Base-by-base conservation (phyloP, 2,113 vertebrate genomes). In the Oxyura jamaicensis region DNA sequence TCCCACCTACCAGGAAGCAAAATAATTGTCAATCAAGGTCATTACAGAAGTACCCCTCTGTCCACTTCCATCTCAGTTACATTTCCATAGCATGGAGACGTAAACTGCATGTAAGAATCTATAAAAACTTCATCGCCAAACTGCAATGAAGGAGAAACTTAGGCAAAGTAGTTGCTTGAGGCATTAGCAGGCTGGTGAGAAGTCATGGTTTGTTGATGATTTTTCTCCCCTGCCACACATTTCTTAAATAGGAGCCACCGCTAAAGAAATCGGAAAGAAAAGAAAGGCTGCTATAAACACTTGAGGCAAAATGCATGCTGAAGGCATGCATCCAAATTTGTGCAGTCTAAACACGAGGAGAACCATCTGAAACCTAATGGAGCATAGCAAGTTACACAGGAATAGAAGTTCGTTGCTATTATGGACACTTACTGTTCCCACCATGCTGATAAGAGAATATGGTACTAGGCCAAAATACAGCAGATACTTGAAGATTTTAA, bases 1-100 rank as follows among this genome's bases (percentile, higher is more conserved):
- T 97, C 94, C 92, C 97, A 97, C 97, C 97, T 97, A 97, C 93
- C 96, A 96, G 95, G 96, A 97, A 97, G 96, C 97, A 97, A 97
- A 97, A 97, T 80, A 97, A 96, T 96, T 94, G 75, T 97, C 97
- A 97, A 19, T 96, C 67, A 96, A 79, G 65, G 79, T 95, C 46
- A 96, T 88, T 67, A 88, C 26, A 74, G 36, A 86, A 79, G 53
- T 50, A 91, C 23, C 74, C 93, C 67, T 12, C 55, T 63, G 13
- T 81, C 53, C 63, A 83, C 65, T 96, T 91, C 65, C 72, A 90
- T 60, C 55, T 90, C 88, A 92, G 41, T 67, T 88, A 90, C 56
- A 72, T 67, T 90, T 91, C 79, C 46, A 74, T 20, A 90, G 33
- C 63, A 94, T 3, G 28, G 33, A 76, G 22, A 66, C 31, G 73